Evolutionary conservation across 2,797 vertebrate genomes (phyloP), one percentile per base, ranked within the genome.

Genomic region (Centropyge bicolor): DNA sequence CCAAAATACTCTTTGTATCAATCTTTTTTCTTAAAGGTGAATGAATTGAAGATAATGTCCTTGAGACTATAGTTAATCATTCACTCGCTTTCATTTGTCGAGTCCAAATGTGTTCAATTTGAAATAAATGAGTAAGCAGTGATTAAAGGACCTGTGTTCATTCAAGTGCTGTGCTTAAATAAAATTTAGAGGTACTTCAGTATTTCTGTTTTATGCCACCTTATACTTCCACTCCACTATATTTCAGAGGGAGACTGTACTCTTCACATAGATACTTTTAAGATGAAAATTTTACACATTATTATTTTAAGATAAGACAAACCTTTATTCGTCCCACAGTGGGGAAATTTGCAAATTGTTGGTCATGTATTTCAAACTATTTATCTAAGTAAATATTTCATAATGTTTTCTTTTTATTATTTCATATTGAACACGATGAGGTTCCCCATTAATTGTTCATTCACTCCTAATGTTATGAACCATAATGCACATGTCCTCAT

Each of bases 381-480:
- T 8, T 19, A 17, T 45, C 24, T 3, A 24, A 14, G 14, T 5
- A 1, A 60, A 24, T 61, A 24, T 17, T 62, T 24, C 22, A 24
- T 60, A n/a, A 60, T 43, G 40, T 24, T 31, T n/a, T 22, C 36
- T 38, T 6, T 7, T 43, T 27, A 41, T 54, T 3, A 8, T 22
- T 65, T 20, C 4, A 52, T 20, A 38, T 16, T 55, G 17, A 70
- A 70, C 31, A 48, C 9, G 0, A 5, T 46, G 2, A 8, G 20
- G 11, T 27, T 16, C 7, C 22, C 51, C 13, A 45, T 43, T 43
- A 61, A 24, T 61, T 14, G 64, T 65, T 14, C 9, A 41, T 49
- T 57, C 24, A 45, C 24, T 48, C 11, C 40, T 71, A 54, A 55
- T 62, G 17, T 6, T 41, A 43, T 73, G 40, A 78, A 59, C 31